Conservation (phyloP, 1,140 invertebrate genomes). For the Neuroterus valhalla region DNA sequence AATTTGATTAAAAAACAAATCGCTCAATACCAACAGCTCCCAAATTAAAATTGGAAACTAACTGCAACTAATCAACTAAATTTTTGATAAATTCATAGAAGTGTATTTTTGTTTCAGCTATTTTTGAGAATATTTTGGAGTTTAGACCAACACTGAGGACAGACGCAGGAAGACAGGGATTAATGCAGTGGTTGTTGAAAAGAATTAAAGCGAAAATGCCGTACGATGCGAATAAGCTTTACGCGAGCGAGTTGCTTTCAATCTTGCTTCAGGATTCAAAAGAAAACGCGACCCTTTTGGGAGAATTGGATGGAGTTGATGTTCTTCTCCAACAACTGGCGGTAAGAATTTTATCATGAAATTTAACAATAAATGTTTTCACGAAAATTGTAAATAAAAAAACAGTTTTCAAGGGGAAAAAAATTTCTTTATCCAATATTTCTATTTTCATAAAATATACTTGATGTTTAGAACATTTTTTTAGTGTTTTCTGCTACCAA, state of each 20-base stretch:
- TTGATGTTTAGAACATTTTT: too few species aligned
- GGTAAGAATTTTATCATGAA: constrained; percentile 76
- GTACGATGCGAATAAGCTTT: constrained; percentile 97
- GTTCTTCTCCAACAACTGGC: constrained; percentile 96
- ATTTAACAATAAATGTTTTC: too few species aligned
- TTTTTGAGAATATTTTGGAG: constrained; percentile 95
- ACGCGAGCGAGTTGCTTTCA: constrained; percentile 96
- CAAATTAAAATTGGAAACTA: too few species aligned
- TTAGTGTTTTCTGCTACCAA: too few species aligned
- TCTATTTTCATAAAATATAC: too few species aligned
- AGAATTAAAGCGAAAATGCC: constrained; percentile 89
- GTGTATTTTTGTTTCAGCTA: constrained; percentile 75
- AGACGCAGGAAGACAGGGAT: constrained; percentile 91
- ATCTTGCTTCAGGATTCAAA: constrained; percentile 94
- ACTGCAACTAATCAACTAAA: too few species aligned
- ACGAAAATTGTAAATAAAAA: too few species aligned
- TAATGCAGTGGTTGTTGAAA: constrained; percentile 94
- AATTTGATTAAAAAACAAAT: constrained; percentile 5
- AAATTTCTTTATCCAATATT: too few species aligned
- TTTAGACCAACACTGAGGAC: constrained; percentile 88
- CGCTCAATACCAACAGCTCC: too few species aligned
- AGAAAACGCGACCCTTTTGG: constrained; percentile 88
- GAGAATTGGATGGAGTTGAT: constrained; percentile 97
- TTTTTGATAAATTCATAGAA: neutral
- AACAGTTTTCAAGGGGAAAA: too few species aligned